phyloP scores from a whole-genome alignment of 2,113 vertebrate species.

The Lophura nycthemera region DNA sequence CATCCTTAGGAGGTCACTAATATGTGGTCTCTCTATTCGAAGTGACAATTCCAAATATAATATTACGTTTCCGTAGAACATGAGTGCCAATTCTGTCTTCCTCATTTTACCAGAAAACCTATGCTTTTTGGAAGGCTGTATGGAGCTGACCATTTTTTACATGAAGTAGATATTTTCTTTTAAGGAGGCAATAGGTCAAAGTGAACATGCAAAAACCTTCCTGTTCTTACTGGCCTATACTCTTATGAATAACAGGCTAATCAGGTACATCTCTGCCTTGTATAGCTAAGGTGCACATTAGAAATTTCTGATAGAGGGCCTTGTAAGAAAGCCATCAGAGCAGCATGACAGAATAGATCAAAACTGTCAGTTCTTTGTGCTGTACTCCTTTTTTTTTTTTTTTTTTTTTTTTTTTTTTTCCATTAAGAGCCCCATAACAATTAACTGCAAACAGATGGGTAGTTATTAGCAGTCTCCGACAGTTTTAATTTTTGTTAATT shows the following conservation, averaged over 20 bases:
- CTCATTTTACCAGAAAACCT: background rate
- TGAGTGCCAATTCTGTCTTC: background rate
- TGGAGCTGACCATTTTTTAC: fast-evolving
- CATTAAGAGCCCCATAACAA: background rate
- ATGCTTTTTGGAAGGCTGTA: background rate
- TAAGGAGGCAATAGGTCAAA: background rate
- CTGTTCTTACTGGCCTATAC: background rate
- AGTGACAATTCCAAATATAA: background rate
- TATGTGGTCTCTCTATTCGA: background rate
- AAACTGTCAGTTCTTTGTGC: background rate
- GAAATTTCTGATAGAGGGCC: background rate
- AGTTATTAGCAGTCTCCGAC: background rate
- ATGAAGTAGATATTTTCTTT: background rate
- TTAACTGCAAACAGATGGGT: background rate
- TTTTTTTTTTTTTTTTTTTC: background rate
- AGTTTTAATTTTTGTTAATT: background rate
- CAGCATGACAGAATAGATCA: background rate
- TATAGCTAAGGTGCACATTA: background rate
- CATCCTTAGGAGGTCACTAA: background rate
- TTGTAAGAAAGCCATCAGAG: background rate
- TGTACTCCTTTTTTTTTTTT: background rate
- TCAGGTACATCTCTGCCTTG: background rate
- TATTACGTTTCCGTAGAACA: background rate
- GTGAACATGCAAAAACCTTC: background rate
- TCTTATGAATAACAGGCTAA: background rate